Evolutionary conservation across 2,797 vertebrate species (phyloP).

Genomic region (Pygocentrus nattereri): DNA sequence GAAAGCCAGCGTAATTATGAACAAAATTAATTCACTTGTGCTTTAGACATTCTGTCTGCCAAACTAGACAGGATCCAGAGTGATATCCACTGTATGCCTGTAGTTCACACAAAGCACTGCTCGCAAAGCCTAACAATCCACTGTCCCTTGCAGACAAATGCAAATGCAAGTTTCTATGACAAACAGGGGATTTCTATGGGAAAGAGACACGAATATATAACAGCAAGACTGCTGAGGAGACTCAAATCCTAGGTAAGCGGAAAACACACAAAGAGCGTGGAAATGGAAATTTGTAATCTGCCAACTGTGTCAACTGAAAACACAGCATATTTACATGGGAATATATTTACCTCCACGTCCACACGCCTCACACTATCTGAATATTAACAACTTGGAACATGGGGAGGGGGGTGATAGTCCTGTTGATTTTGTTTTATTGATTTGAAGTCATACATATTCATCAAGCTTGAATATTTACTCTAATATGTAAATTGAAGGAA

Average conservation of each 20-base stretch:
- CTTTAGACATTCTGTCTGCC: background rate
- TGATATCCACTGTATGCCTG: background rate
- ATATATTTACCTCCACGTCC: constrained; percentile 33
- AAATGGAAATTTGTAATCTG: constrained; percentile 50
- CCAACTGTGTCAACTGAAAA: constrained; percentile 38
- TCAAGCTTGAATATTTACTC: constrained; percentile 33
- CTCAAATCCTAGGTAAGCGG: constrained; percentile 25
- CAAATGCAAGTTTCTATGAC: constrained; percentile 5
- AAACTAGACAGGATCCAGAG: background rate
- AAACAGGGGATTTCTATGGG: constrained; percentile 21
- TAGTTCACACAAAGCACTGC: background rate
- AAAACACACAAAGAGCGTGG: constrained; percentile 41
- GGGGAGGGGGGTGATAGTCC: constrained; percentile 25
- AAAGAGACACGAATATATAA: background rate
- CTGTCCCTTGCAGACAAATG: constrained; percentile 6
- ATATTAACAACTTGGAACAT: constrained; percentile 45
- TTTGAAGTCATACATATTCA: constrained; percentile 55
- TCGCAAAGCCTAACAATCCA: background rate
- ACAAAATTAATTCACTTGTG: background rate
- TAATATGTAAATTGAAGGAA: constrained; percentile 35
- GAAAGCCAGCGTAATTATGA: background rate
- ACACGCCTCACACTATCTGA: constrained; percentile 29
- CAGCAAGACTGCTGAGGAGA: constrained; percentile 13
- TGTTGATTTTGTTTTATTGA: constrained; percentile 54
- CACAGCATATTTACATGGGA: constrained; percentile 43